These are phyloP conservation scores for Coranthus polyacanthus DNA, from an alignment of 2,797 vertebrate genomes.

Conservation along the genomic window DNA sequence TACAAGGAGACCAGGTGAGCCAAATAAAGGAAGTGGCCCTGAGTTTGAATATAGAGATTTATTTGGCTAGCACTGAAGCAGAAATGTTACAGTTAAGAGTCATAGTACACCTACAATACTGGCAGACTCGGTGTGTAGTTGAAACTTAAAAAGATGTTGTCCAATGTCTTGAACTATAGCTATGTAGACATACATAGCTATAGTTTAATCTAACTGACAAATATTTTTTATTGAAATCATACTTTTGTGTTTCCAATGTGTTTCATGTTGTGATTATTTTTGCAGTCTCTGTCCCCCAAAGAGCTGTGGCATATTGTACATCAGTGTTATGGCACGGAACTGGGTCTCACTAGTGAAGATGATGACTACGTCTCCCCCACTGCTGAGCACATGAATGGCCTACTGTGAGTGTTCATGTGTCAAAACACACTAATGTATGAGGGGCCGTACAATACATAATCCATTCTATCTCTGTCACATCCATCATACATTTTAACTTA, in stretches of 20 bases:
- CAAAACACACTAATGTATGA: background rate
- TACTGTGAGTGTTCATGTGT: constrained; percentile 86
- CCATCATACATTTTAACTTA: no score
- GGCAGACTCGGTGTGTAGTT: no score
- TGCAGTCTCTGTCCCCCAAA: constrained; percentile 90
- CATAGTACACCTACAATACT: background rate
- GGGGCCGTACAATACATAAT: no score
- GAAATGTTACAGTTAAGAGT: background rate
- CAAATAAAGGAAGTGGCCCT: no score
- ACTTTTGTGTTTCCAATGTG: no score
- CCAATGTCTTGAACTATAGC: no score
- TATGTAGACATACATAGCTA: no score
- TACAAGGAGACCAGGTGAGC: no score
- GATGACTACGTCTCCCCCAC: constrained; percentile 92
- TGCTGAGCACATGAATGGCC: constrained; percentile 89
- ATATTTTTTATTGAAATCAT: background rate
- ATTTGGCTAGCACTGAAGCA: constrained; percentile 1
- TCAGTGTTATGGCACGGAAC: constrained; percentile 93
- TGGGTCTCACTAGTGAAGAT: constrained; percentile 94
- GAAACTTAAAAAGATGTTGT: no score
- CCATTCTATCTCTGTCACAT: no score
- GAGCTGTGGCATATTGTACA: constrained; percentile 95
- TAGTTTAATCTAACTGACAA: background rate
- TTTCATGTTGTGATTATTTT: constrained; percentile 39
- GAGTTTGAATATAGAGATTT: constrained; percentile 28